phyloP scores from a whole-genome alignment of 2,888 invertebrate species.

The Pteria penguin region DNA sequence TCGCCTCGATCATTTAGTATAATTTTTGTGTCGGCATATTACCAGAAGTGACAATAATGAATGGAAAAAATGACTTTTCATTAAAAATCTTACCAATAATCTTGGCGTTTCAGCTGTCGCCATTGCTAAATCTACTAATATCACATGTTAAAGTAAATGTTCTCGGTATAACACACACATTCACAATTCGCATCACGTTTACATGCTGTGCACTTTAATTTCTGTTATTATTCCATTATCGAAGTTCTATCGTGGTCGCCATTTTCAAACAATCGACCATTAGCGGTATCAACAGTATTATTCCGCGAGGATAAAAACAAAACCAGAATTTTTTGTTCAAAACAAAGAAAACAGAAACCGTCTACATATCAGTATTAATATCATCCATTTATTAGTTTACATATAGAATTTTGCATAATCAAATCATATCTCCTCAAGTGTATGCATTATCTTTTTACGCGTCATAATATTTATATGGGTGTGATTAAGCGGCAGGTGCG shows the following conservation, averaged over 20 bases:
- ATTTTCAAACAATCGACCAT: slow-evolving; percentile 73
- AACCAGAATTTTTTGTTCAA: not conserved
- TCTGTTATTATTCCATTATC: not conserved
- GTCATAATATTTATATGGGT: too few relatives aligned
- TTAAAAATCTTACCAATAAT: slow-evolving; percentile 43
- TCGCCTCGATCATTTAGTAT: too few relatives aligned
- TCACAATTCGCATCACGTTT: too few relatives aligned
- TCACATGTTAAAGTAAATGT: not conserved
- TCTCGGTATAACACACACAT: too few relatives aligned
- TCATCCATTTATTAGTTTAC: too few relatives aligned
- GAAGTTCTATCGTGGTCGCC: slow-evolving; percentile 55
- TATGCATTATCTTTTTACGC: too few relatives aligned
- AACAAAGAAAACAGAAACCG: too few relatives aligned
- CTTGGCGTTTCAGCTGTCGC: slow-evolving; percentile 45
- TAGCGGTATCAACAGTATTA: slow-evolving; percentile 57
- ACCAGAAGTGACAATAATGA: too few relatives aligned
- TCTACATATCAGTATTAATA: too few relatives aligned
- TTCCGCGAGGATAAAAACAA: slow-evolving; percentile 40
- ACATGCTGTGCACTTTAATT: not conserved
- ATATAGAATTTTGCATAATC: too few relatives aligned
- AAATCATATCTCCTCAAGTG: too few relatives aligned
- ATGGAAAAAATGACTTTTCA: not conserved
- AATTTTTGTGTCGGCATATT: too few relatives aligned
- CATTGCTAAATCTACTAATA: slow-evolving; percentile 29
- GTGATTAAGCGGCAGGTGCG: not conserved